Percentiles rank a stretch among this genome's conserved stretches.
phyloP scores from a whole-genome alignment of 2,113 vertebrate species.

The Gambusia affinis region DNA sequence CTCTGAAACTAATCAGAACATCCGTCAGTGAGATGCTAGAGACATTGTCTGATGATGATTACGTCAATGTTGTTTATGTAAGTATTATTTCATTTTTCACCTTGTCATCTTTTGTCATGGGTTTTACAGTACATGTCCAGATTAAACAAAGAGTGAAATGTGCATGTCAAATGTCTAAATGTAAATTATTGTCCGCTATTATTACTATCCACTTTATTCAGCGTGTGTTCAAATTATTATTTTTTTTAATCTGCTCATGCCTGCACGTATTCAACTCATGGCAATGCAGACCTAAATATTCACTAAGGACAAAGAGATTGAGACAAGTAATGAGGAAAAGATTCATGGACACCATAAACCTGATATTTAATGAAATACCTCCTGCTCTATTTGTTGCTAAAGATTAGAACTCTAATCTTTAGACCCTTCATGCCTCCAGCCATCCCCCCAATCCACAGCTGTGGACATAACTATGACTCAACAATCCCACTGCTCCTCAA shows the following conservation, averaged over 20 bases:
- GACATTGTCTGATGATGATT: conserved; percentile 97
- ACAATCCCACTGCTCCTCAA: conserved; percentile 34
- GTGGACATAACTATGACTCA: conserved; percentile 13
- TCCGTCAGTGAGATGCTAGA: conserved; percentile 98
- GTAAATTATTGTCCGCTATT: too few species aligned
- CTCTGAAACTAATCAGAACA: conserved; percentile 93
- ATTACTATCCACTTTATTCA: too few species aligned
- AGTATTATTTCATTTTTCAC: conserved; percentile 73
- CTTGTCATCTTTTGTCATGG: too few species aligned
- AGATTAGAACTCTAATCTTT: conserved; percentile 67
- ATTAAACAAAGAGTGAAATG: conserved; percentile 1
- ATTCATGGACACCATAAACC: conserved; percentile 78
- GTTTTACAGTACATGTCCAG: too few species aligned
- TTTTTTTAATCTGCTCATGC: background rate
- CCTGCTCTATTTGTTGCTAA: conserved; percentile 72
- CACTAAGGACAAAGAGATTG: conserved; percentile 56
- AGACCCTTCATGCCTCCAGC: conserved; percentile 35
- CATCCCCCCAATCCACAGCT: conserved; percentile 8
- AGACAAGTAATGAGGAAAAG: conserved; percentile 81
- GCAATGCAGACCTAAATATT: background rate
- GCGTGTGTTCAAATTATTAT: background rate
- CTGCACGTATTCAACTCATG: background rate
- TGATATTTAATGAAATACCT: conserved; percentile 80
- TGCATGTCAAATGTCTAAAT: background rate
- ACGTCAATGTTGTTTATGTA: conserved; percentile 98